Evolutionary conservation across 2,113 vertebrate species (phyloP).

Genomic region (Felis catus): DNA sequence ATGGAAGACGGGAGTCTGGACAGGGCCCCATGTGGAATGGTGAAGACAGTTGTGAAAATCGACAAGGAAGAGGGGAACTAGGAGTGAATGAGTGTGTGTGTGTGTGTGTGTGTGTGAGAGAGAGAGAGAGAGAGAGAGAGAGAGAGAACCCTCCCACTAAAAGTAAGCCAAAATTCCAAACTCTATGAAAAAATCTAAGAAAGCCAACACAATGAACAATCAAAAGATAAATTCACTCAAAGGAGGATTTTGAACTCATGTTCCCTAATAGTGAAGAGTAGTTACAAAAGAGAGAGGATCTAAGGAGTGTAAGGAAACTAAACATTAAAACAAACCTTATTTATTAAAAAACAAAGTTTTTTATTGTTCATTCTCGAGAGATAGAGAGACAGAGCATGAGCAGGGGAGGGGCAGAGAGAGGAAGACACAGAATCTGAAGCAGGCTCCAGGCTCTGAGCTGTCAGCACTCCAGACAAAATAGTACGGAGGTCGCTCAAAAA

Average conservation of each 20-base stretch:
- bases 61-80: neutral
- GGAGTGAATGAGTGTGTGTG: neutral
- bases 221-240: neutral
- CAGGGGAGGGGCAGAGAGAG: no score
- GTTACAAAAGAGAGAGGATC: neutral
- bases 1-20: neutral
- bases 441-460: no score
- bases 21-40: neutral
- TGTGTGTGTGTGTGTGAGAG: no score
- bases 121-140: neutral
- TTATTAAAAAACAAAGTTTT: no score
- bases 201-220: neutral
- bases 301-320: neutral
- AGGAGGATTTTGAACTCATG: neutral
- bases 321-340: neutral
- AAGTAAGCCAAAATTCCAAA: neutral
- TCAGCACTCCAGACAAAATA: no score
- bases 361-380: no score
- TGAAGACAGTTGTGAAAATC: neutral
- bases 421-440: no score
- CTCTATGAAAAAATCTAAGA: neutral
- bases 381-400: no score
- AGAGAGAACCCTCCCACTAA: neutral
- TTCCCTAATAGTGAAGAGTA: neutral
- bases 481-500: no score